These are phyloP conservation scores for Brachypteracias leptosomus DNA, from an alignment of 2,113 vertebrate species.

Conservation along the genomic window DNA sequence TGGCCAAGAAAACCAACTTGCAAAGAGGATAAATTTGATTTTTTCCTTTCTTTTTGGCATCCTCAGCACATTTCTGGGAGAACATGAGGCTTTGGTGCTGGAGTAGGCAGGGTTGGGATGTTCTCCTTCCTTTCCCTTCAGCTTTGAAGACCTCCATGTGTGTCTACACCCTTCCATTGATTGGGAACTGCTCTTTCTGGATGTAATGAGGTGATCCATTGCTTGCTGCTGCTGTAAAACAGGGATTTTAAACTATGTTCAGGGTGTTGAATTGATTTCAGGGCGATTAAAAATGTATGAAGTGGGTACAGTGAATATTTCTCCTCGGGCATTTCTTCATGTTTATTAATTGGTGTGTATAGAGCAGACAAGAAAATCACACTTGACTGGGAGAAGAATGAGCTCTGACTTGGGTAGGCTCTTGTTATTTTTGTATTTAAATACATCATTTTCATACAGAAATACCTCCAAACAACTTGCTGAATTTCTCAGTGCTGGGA, in stretches of 20 bases:
- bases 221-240: not conserved
- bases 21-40: not conserved
- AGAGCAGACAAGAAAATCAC: not conserved
- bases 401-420: not conserved
- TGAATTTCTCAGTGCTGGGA: not conserved
- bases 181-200: not conserved
- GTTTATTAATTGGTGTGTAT: conserved; percentile 48
- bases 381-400: conserved; percentile 17
- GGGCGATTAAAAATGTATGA: conserved; percentile 47
- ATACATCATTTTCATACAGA: not conserved
- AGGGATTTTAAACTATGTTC: conserved; percentile 16
- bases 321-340: conserved; percentile 32
- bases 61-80: not conserved
- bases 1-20: not conserved
- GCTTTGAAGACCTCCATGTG: not conserved
- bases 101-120: not conserved
- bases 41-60: not conserved
- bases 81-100: not conserved
- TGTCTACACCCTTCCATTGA: not conserved
- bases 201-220: conserved; percentile 15
- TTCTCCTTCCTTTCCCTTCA: not conserved
- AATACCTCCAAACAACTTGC: not conserved
- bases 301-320: conserved; percentile 44
- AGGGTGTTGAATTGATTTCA: conserved; percentile 45
- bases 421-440: not conserved